These are phyloP conservation scores for Trachelus troglodyta DNA, from an alignment of 2,888 invertebrate genomes.

Conservation along the genomic window DNA sequence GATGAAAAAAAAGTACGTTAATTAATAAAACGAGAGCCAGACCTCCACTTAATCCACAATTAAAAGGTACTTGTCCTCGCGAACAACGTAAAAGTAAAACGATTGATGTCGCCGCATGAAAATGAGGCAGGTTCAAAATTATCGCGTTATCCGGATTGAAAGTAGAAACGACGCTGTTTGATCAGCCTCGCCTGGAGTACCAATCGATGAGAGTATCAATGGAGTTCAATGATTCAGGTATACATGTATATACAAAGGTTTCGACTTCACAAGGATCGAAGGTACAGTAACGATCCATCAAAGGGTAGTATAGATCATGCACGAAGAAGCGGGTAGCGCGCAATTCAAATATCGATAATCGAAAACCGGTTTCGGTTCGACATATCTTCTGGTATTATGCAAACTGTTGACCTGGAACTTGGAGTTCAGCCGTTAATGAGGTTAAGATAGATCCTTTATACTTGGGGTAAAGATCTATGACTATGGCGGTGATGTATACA, in stretches of 20 bases:
- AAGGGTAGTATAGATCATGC: not conserved
- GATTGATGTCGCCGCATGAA: not conserved
- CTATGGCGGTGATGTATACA: not conserved
- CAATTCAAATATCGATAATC: not conserved
- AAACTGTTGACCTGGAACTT: not conserved
- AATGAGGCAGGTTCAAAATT: not conserved
- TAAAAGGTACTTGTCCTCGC: not conserved
- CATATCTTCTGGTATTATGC: not conserved
- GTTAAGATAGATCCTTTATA: not conserved
- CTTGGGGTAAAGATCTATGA: not conserved
- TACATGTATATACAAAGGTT: not conserved
- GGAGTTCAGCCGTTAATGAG: not conserved
- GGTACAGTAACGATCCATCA: not conserved
- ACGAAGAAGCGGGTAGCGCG: not conserved
- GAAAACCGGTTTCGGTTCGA: not conserved
- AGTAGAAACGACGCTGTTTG: not conserved
- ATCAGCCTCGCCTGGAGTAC: not conserved
- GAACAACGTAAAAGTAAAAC: not conserved
- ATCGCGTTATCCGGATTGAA: not conserved
- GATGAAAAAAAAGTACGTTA: slow-evolving; percentile 4
- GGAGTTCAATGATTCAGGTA: not conserved
- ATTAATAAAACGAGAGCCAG: not conserved
- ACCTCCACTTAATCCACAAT: not conserved
- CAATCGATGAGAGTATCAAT: not conserved
- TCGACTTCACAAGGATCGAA: not conserved